Conservation (phyloP, 2,113 vertebrate genomes). For the Onychostruthus taczanowskii region DNA sequence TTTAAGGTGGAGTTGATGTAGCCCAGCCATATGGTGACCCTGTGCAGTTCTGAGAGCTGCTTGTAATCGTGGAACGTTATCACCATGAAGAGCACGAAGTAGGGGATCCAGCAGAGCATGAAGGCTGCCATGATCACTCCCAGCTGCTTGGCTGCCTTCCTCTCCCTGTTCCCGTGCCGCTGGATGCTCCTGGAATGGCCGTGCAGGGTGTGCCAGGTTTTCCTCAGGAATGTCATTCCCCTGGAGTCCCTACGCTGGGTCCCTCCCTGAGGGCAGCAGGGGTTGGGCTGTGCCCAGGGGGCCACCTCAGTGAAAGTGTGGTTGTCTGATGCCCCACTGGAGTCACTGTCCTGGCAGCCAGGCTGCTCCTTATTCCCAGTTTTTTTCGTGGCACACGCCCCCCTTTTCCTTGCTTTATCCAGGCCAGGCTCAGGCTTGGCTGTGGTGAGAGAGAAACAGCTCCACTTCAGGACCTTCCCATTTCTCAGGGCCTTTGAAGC, state of each 20-base stretch:
- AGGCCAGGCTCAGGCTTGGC: constrained; percentile 1
- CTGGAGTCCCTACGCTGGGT: neutral
- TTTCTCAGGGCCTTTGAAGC: neutral
- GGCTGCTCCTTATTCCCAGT: constrained; percentile 53
- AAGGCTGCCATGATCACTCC: constrained; percentile 92
- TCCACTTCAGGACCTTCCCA: neutral
- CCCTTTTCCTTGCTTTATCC: constrained; percentile 34
- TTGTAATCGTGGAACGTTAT: constrained; percentile 83
- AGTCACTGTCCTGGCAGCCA: constrained; percentile 57
- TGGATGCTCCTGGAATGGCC: constrained; percentile 73
- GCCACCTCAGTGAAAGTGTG: constrained; percentile 66
- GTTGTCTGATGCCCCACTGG: constrained; percentile 64
- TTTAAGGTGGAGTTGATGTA: constrained; percentile 96
- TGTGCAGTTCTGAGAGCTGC: constrained; percentile 76
- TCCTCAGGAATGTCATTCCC: constrained; percentile 74
- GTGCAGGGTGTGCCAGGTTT: constrained; percentile 83
- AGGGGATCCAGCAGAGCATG: constrained; percentile 95
- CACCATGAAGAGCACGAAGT: constrained; percentile 92
- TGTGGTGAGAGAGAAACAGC: constrained; percentile 40
- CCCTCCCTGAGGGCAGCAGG: neutral
- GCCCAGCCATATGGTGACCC: constrained; percentile 94
- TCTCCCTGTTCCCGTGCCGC: constrained; percentile 80
- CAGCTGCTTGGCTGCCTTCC: constrained; percentile 91
- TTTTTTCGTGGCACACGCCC: constrained; percentile 29
- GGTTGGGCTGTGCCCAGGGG: neutral